Base-by-base conservation (phyloP, 2,797 vertebrate genomes). In the Thunnus albacares region DNA sequence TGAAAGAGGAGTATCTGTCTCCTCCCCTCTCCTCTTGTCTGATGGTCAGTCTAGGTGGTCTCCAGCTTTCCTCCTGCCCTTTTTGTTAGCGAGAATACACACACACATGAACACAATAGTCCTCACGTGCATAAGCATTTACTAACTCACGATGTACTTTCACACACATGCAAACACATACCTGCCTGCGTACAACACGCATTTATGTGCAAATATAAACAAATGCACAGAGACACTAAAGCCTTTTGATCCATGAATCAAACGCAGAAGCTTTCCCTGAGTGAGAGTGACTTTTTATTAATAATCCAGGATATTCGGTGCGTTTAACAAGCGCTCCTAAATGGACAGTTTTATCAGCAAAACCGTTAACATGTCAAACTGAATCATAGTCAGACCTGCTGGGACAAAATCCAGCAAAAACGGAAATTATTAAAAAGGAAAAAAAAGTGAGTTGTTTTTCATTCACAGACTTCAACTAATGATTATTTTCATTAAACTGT, bases 341-440 rank as follows among this genome's bases (percentile, higher is more conserved):
- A 51, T 51, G 53, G 89, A 89, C 88, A 75, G 79, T 84, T 92
- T 90, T 79, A 90, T n/a, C 38, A 82, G 47, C 3, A 28, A 55
- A 81, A 33, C 57, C 52, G 78, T 82, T 18, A 88, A 70, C 28
- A 65, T 66, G 9, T 49, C 45, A 47, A 11, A 64, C 3, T 6
- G 28, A 67, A 73, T 64, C 59, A 56, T 53, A 79, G 57, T 2
- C 49, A 60, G 41, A 70, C 13, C 58, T 22, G 72, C 68, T 72
- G 68, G 73, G 22, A 9, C 18, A 57, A 11, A 24, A 41, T 5
- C 41, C 10, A 43, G 66, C 24, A 5, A 20, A 41, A 17, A 55
- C 26, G 20, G 30, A 33, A 11, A n/a, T 51, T 17, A 28, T 28
- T 5, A 30, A 30, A 30, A 30, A n/a, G n/a, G n/a, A n/a, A 30